Percentiles rank a stretch among this genome's conserved stretches.
Conservation (phyloP, 1,140 invertebrate species). For the Chelonus insularis region DNA sequence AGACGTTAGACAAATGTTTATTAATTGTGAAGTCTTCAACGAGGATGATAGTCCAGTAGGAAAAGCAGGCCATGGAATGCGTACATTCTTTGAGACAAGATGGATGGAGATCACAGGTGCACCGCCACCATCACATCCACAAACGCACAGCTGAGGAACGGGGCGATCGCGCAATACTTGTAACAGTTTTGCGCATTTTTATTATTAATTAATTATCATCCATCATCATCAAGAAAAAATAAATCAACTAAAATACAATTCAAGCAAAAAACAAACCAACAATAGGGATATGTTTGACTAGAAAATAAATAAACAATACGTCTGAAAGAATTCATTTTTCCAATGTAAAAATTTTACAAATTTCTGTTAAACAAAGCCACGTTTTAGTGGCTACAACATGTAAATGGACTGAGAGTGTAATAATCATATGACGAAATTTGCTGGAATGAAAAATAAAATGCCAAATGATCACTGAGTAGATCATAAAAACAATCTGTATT, state of each 20-base stretch:
- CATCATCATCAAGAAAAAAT: no score
- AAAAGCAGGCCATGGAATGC: slow-evolving; percentile 88
- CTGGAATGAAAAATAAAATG: not conserved
- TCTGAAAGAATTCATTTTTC: no score
- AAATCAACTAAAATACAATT: no score
- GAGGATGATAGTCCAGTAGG: slow-evolving; percentile 96
- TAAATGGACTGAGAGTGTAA: not conserved
- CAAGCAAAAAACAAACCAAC: no score
- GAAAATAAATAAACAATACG: no score
- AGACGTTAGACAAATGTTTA: slow-evolving; percentile 91
- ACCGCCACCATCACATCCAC: slow-evolving; percentile 45
- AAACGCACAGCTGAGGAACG: slow-evolving; percentile 59
- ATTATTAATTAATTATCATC: slow-evolving; percentile 48
- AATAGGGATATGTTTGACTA: no score
- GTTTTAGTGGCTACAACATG: slow-evolving; percentile 17
- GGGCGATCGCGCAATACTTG: slow-evolving; percentile 57
- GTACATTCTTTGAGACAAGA: slow-evolving; percentile 86
- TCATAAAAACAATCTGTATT: no score
- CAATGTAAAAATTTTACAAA: not conserved
- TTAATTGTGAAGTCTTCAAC: slow-evolving; percentile 97
- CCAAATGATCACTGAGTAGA: slow-evolving; percentile 2
- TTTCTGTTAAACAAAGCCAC: not conserved
- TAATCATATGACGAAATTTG: not conserved
- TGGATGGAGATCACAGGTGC: slow-evolving; percentile 71
- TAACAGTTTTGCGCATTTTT: slow-evolving; percentile 59